Conservation (phyloP, 2,113 vertebrate genomes). For the Eptatretus burgeri region DNA sequence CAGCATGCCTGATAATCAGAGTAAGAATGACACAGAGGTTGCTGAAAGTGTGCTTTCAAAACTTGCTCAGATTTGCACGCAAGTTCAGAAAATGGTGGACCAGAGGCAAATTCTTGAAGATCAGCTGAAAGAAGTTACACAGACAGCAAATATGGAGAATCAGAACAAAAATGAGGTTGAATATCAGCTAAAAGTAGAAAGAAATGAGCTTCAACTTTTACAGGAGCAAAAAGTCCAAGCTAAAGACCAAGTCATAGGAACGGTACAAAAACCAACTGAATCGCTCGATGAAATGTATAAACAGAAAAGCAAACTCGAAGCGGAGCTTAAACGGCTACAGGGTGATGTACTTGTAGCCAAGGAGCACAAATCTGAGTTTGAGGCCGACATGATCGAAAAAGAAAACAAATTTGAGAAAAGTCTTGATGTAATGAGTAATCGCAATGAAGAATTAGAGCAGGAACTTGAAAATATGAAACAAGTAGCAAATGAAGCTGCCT, state of each 20-base stretch:
- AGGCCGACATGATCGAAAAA: slow-evolving; percentile 62
- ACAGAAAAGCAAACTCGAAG: slow-evolving; percentile 51
- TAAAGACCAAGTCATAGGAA: slow-evolving; percentile 61
- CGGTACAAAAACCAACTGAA: slow-evolving; percentile 44
- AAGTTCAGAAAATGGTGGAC: slow-evolving; percentile 64
- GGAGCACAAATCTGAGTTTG: slow-evolving; percentile 48
- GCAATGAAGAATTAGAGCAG: slow-evolving; percentile 62
- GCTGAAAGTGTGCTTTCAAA: too few species aligned
- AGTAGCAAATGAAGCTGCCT: slow-evolving; percentile 47
- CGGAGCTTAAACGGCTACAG: slow-evolving; percentile 68
- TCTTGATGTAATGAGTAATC: too few species aligned
- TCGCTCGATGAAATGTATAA: slow-evolving; percentile 58
- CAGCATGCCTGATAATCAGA: too few species aligned
- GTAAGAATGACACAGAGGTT: too few species aligned
- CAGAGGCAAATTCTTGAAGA: slow-evolving; percentile 64
- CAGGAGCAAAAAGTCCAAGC: slow-evolving; percentile 35
- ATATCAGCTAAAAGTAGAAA: slow-evolving; percentile 53
- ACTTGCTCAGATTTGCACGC: slow-evolving; percentile 35
- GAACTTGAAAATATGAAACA: slow-evolving; percentile 51
- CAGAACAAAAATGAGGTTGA: slow-evolving; percentile 50
- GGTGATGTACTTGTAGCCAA: slow-evolving; percentile 49
- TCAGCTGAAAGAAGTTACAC: slow-evolving; percentile 53
- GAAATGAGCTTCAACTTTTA: slow-evolving; percentile 63
- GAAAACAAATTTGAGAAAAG: slow-evolving; percentile 25
- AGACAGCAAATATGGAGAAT: slow-evolving; percentile 32